phyloP scores from a whole-genome alignment of 2,797 vertebrate species.

The Phataginus tricuspis region DNA sequence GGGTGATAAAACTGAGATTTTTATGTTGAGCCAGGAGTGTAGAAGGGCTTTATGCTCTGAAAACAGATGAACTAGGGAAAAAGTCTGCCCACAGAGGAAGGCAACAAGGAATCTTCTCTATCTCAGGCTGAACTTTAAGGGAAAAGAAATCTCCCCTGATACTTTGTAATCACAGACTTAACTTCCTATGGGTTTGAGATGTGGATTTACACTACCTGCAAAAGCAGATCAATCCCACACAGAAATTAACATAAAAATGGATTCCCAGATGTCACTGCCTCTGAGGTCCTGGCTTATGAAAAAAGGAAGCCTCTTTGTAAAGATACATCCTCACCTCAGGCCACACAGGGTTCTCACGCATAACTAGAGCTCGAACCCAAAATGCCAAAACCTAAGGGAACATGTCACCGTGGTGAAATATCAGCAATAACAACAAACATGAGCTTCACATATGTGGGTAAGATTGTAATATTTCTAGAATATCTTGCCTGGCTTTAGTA shows the following conservation, averaged over 20 bases:
- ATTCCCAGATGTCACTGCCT: neutral
- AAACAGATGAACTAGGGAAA: neutral
- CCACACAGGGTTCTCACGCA: neutral
- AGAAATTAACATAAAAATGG: constrained; percentile 10
- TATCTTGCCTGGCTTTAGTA: too few species aligned
- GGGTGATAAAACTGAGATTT: neutral
- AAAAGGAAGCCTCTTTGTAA: neutral
- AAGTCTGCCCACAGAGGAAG: neutral
- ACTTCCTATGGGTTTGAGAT: neutral
- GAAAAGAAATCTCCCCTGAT: neutral
- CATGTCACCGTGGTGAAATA: neutral
- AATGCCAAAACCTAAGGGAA: neutral
- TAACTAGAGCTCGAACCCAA: neutral
- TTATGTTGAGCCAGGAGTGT: neutral
- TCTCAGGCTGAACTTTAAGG: neutral
- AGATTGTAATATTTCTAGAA: too few species aligned
- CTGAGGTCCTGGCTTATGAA: neutral
- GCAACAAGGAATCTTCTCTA: neutral
- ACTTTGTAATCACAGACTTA: neutral
- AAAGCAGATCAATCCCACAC: neutral
- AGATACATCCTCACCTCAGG: neutral
- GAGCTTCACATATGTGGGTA: neutral
- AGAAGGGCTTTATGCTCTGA: neutral
- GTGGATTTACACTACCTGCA: neutral
- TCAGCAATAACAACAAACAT: neutral